Evolutionary conservation across 2,797 vertebrate species (phyloP), one percentile per base, ranked within the genome.

Genomic region (Aphelocoma californica): DNA sequence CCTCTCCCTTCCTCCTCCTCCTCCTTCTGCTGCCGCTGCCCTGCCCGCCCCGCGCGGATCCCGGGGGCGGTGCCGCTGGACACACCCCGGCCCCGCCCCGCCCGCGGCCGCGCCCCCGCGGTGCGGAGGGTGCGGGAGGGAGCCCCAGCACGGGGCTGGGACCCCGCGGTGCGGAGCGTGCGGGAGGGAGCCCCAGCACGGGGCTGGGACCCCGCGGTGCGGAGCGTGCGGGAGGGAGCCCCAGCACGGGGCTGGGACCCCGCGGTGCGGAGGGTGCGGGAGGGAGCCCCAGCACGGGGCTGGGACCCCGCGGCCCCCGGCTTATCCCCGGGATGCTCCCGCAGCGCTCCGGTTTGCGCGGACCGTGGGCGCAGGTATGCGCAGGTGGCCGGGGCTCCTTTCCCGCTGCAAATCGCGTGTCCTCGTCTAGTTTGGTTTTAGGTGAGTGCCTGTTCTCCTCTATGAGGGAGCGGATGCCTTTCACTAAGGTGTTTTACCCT

Each of bases 31-130:
- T 44, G 29, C 18, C 34, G 32, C 38, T 31, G 58, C 65, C 56
- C 60, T 42, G 25, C 53, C 60, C 29, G 62, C n/a, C 62, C 60
- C 38, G 40, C 58, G 50, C 51, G 47, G 54, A 25, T 70, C 56
- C 36, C 44, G 13, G 60, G 82, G 78, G 82, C 38, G 73, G 90
- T 12, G 86, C 87, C 84, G 91, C 62, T 40, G 32, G 50, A 75
- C 97, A 93, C 97, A 83, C 97, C 97, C 96, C 21, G 83, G 81
- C 83, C 95, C 95, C 93, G 93, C 96, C 81, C 34, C 11, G 40
- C 53, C 12, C 29, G 8, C 25, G 4, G 53, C 61, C 62, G 47
- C 54, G 6, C 21, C 45, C 23, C 45, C 45, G 45, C 9, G 29
- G 18, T 70, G 87, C 40, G 47, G 18, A 10, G 57, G 15, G 38